A percentile compares a stretch with the other conserved stretches of the same genome.
phyloP scores from a whole-genome alignment of 2,888 invertebrate species.

The Cecidostiba fungosa region DNA sequence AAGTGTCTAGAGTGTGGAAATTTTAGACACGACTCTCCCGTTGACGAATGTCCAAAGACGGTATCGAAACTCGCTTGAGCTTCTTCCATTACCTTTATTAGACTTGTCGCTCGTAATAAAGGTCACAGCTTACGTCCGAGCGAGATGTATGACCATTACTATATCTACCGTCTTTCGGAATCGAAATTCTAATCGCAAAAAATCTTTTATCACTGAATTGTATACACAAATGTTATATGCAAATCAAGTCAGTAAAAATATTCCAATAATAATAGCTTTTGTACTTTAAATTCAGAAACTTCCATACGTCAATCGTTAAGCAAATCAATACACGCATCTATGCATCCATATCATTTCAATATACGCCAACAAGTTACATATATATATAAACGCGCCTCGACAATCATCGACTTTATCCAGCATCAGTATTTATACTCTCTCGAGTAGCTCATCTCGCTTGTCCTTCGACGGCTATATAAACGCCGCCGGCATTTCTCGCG shows the following conservation, averaged over 20 bases:
- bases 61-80: neutral
- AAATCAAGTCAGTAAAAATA: too few relatives aligned
- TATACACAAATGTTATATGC: neutral
- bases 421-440: neutral
- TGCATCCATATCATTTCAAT: too few relatives aligned
- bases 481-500: neutral
- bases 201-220: too few relatives aligned
- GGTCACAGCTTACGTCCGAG: neutral
- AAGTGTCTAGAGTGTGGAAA: neutral
- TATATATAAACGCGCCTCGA: too few relatives aligned
- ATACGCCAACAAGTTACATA: too few relatives aligned
- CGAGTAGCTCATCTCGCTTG: neutral
- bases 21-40: neutral
- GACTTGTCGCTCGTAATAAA: slow-evolving; percentile 6
- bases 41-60: neutral
- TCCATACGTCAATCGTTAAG: too few relatives aligned
- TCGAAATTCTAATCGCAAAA: too few relatives aligned
- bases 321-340: too few relatives aligned
- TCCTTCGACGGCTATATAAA: slow-evolving; percentile 16
- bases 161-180: neutral
- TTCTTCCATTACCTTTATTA: slow-evolving; percentile 23
- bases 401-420: too few relatives aligned
- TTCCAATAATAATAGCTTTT: too few relatives aligned
- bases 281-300: too few relatives aligned
- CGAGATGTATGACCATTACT: neutral